Base-by-base conservation (phyloP, 2,888 invertebrate genomes). In the Aromia moschata region DNA sequence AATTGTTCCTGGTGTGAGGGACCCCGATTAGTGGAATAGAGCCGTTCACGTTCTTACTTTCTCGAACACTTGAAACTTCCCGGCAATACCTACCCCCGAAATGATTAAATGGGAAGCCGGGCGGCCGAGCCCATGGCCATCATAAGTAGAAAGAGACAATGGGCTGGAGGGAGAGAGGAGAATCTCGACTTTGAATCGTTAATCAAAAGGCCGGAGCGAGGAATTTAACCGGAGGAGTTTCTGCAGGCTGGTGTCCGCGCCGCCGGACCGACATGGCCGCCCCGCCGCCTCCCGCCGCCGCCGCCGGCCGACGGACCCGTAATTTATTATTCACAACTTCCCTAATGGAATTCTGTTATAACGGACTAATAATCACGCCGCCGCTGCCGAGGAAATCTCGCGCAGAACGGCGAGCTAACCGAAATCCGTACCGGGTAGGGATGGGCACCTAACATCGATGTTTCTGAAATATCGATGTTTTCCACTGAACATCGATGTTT, bases 221-320 rank as follows among this genome's bases (percentile, higher is more conserved):
- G 68, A 70, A 65, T 68, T 62, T 63, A 67, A 62, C 65, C 64
- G 66, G 62, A 67, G 70, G 73, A 69, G 70, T 57, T 63, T 61
- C 63, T 58, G 66, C 64, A 58, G 62, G 65, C 56, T 68, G 68
- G 58, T 84, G 79, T 84, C 85, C 79, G 84, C 84, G 0, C 70
- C 70, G 67, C 79, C 84, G 17, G 84, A 85, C 46, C 84, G 84
- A 62, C 79, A 85, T 68, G 84, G 85, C 84, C 84, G 83, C 80
- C 81, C 11, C 53, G n/a, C n/a, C n/a, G n/a, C n/a, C n/a, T n/a
- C n/a, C n/a, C n/a, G n/a, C n/a, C n/a, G n/a, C n/a, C n/a, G n/a
- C 53, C 61, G 51, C 59, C 61, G 64, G 61, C 54, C 54, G 54
- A 62, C n/a, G 33, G 33, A 33, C 33, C 33, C 11, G 33, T n/a